Evolutionary conservation across 2,888 invertebrate genomes (phyloP), one percentile per base, ranked within the genome.

Genomic region (Apodemia zela): DNA sequence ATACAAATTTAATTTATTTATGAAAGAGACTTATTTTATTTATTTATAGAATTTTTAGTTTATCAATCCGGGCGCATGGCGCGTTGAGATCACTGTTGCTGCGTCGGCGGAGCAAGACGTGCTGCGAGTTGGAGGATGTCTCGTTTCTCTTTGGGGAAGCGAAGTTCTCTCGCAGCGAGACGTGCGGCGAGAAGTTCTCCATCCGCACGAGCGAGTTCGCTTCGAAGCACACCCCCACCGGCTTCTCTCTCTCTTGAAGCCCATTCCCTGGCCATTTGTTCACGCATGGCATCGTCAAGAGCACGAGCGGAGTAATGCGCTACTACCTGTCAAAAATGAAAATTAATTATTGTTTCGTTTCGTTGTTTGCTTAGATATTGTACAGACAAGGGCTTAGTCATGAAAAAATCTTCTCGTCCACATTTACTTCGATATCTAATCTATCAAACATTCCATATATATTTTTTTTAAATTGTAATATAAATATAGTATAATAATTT

Each of bases 221-320:
- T 93, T 1, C 95, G 93, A 61, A 98, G 93, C 63, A 97, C 95
- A 0, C 96, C 95, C 35, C 83, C 81, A 35, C 80, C 82, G 17
- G 86, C 84, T 61, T 88, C 88, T 6, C 87, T 74, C 69, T 87
- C 87, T 60, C 96, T 92, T 11, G 97, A 96, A 65, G 98, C 97
- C 98, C 98, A 98, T 84, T 98, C 98, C 62, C 98, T 92, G 15
- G 98, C 98, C 98, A 98, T 98, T 89, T 97, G 97, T 66, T 97
- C 97, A 68, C 98, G 94, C 98, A 98, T 98, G 80, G 97, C 97
- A 79, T 98, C 98, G 79, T 98, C 98, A 33, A 98, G 93, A 51
- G 97, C 96, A 29, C 98, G 94, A 84, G 98, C 96, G 25, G 97
- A 97, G 85, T 98, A 98, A 85, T 98, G 98, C 59, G 97, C 97